These are phyloP conservation scores for Melanostigma gelatinosum DNA, from an alignment of 2,113 vertebrate genomes.

Conservation along the genomic window DNA sequence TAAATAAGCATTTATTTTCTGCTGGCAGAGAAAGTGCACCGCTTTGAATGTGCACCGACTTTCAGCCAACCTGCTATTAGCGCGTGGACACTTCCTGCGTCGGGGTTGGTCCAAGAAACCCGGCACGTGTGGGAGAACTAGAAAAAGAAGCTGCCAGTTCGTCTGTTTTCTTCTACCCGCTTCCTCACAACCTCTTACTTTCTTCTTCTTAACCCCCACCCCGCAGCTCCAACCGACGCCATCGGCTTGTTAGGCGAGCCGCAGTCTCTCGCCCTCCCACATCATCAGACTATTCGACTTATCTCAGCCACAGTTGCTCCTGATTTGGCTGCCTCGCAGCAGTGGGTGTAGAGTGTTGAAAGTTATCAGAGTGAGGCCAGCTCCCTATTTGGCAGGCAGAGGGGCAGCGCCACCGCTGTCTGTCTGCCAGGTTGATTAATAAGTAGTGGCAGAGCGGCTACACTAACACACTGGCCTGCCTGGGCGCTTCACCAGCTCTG, in stretches of 20 bases:
- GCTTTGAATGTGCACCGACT: conserved; percentile 22
- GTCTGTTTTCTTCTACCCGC: conserved; percentile 2
- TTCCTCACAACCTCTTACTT: conserved; percentile 4
- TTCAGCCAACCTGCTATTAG: conserved; percentile 10
- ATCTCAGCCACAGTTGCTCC: conserved; percentile 71
- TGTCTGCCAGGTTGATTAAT: conserved; percentile 76
- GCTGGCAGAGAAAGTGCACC: conserved; percentile 15
- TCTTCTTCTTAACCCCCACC: conserved; percentile 28
- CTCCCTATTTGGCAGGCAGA: conserved; percentile 76
- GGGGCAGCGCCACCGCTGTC: conserved; percentile 64
- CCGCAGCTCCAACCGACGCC: conserved; percentile 23
- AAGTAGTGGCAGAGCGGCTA: conserved; percentile 63
- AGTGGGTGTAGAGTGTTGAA: conserved; percentile 61
- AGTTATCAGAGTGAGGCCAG: conserved; percentile 75
- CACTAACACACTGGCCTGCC: conserved; percentile 62
- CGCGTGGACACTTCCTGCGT: background rate
- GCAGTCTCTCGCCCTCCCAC: conserved; percentile 66
- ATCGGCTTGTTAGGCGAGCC: conserved; percentile 45
- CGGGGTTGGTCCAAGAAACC: background rate
- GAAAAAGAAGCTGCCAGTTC: background rate
- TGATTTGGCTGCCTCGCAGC: conserved; percentile 71
- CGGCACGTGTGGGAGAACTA: background rate
- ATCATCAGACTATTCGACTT: conserved; percentile 68
- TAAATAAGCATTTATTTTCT: conserved; percentile 39
- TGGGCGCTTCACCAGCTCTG: conserved; percentile 42